A percentile compares a stretch with the other conserved stretches of the same genome.
Evolutionary conservation across 1,140 invertebrate species (phyloP).

Genomic region (Lucilia cuprina): DNA sequence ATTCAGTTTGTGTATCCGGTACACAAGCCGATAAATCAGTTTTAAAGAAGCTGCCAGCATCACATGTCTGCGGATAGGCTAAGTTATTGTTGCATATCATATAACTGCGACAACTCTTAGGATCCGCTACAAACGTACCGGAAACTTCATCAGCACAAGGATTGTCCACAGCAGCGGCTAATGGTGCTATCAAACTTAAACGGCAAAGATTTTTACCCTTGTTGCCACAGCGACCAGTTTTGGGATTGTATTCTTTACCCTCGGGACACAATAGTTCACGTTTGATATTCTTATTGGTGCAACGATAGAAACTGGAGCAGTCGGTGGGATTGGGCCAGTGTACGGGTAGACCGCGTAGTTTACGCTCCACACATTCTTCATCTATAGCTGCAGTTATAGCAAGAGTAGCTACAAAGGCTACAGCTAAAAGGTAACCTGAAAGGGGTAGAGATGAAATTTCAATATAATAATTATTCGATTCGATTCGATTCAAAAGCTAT

Average conservation of each 20-base stretch:
- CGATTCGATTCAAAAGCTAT: no score
- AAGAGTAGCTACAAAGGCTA: conserved; percentile 49
- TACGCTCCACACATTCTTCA: conserved; percentile 55
- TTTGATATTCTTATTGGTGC: conserved; percentile 46
- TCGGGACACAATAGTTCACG: conserved; percentile 46
- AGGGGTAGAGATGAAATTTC: background rate
- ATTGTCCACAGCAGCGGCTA: conserved; percentile 39
- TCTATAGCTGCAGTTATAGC: conserved; percentile 49
- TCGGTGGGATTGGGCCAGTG: conserved; percentile 54
- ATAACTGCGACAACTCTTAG: conserved; percentile 45
- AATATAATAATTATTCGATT: no score
- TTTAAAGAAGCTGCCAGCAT: conserved; percentile 46
- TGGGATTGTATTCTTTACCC: conserved; percentile 53
- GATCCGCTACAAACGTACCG: conserved; percentile 46
- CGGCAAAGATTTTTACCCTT: conserved; percentile 48
- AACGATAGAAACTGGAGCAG: conserved; percentile 53
- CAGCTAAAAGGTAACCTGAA: conserved; percentile 49
- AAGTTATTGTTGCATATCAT: conserved; percentile 48
- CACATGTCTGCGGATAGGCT: conserved; percentile 47
- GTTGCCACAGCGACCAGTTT: conserved; percentile 48
- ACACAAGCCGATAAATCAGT: conserved; percentile 36
- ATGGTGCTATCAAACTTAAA: conserved; percentile 45
- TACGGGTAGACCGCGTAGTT: conserved; percentile 45
- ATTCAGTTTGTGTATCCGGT: conserved; percentile 41
- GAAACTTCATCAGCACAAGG: conserved; percentile 45